phyloP scores from a whole-genome alignment of 2,888 invertebrate genomes.

The Nemotelus pantherinus region DNA sequence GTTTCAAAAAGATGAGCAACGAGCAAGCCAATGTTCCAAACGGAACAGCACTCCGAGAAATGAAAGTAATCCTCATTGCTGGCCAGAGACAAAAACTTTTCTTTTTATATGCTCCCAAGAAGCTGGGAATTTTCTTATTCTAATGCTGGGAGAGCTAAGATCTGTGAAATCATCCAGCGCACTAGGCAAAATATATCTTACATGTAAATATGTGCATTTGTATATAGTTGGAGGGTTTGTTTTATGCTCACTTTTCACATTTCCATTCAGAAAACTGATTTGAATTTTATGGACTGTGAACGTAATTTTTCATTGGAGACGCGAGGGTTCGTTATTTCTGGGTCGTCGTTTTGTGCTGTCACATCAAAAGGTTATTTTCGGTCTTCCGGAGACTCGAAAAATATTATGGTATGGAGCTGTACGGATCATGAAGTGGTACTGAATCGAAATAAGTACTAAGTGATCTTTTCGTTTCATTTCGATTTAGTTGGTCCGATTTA shows the following conservation, averaged over 20 bases:
- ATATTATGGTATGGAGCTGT: constrained; percentile 2
- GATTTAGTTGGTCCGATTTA: too few relatives aligned
- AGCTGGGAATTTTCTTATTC: background rate
- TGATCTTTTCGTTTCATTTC: constrained; percentile 6
- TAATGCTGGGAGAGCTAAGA: background rate
- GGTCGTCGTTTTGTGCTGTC: constrained; percentile 38
- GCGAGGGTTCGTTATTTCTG: background rate
- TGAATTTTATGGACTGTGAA: constrained; percentile 50
- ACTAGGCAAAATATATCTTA: background rate
- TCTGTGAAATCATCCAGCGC: background rate
- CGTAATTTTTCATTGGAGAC: constrained; percentile 49
- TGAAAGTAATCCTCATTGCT: constrained; percentile 15
- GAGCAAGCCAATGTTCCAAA: background rate
- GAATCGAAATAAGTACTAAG: constrained; percentile 7
- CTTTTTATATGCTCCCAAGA: background rate
- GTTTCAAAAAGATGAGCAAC: background rate
- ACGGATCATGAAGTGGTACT: constrained; percentile 13
- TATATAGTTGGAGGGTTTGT: constrained; percentile 16
- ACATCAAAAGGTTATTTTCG: constrained; percentile 49
- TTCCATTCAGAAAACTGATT: constrained; percentile 44
- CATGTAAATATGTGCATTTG: background rate
- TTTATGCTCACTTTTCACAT: constrained; percentile 19
- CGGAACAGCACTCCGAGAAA: background rate
- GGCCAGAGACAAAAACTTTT: background rate
- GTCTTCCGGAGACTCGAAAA: constrained; percentile 45